Percentiles rank a stretch among this genome's conserved stretches.
Conservation (phyloP, 1,140 invertebrate species). For the Bombyx mori region ASM3026992v2 NC_085128.1:6388501-6389000, state of each 20-base stretch:
- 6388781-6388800: not conserved
- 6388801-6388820: not conserved
- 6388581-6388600: constrained; percentile 73
- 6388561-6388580: constrained; percentile 49
- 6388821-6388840: not conserved
- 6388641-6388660: constrained; percentile 26
- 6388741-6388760: constrained; percentile 27
- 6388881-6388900: constrained; percentile 27
- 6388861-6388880: constrained; percentile 23
- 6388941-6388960: constrained; percentile 5
- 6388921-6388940: constrained; percentile 19
- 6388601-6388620: constrained; percentile 71
- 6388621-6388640: constrained; percentile 26
- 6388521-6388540: constrained; percentile 16
- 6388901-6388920: constrained; percentile 26
- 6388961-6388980: constrained; percentile 6
- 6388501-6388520: not conserved
- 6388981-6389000: constrained; percentile 8
- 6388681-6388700: constrained; percentile 13
- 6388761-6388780: constrained; percentile 29
- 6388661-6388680: constrained; percentile 24
- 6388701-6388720: too few relatives aligned
- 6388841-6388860: not conserved
- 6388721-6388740: constrained; percentile 26
- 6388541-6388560: constrained; percentile 41